Conservation (phyloP, 2,888 invertebrate genomes). For the Luffia ferchaultella region DNA sequence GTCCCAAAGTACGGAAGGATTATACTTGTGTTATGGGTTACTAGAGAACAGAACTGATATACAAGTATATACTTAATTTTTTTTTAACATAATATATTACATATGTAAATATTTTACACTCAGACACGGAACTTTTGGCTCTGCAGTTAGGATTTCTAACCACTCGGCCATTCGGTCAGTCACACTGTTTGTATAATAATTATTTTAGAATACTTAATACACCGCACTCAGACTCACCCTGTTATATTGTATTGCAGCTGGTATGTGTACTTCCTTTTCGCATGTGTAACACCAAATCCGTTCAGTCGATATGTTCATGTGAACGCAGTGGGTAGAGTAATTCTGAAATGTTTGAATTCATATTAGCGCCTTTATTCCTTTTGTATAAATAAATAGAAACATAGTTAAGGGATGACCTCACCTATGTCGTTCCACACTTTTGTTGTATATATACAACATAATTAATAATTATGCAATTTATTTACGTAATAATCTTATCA, state of each 20-base stretch:
- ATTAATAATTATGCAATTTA: background rate
- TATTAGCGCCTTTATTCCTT: too few species aligned
- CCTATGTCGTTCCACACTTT: too few species aligned
- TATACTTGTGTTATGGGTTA: too few species aligned
- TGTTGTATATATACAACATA: too few species aligned
- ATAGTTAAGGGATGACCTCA: background rate
- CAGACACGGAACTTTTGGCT: too few species aligned
- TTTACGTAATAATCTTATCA: too few species aligned
- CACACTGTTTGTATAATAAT: background rate
- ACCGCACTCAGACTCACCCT: conserved; percentile 32
- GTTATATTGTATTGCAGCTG: conserved; percentile 33
- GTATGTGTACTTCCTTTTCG: conserved; percentile 79
- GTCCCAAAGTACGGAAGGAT: background rate
- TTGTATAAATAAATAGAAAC: background rate
- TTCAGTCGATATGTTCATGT: conserved; percentile 85
- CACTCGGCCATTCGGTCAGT: too few species aligned
- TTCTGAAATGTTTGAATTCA: conserved; percentile 45
- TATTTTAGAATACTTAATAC: background rate
- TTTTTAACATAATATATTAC: too few species aligned
- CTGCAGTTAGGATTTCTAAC: too few species aligned
- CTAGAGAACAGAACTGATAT: too few species aligned
- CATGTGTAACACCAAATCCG: conserved; percentile 91
- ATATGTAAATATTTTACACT: too few species aligned
- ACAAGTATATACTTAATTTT: too few species aligned
- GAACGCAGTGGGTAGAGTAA: conserved; percentile 75